Evolutionary conservation across 1,140 invertebrate genomes (phyloP), one percentile per base, ranked within the genome.

Genomic region (Dendrolimus punctatus): DNA sequence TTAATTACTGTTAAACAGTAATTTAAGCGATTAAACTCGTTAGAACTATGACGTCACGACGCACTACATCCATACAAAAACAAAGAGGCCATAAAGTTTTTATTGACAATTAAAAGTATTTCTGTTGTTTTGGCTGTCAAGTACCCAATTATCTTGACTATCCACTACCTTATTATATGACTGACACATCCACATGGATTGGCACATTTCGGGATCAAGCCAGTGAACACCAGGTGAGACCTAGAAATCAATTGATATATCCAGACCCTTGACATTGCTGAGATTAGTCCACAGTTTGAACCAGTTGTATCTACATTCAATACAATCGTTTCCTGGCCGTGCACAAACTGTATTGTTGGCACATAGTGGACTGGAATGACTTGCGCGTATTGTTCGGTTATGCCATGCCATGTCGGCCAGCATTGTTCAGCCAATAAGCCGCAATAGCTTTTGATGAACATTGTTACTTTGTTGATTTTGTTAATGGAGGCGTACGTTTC

Each of bases 371-470:
- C 23, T 55, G 43, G 44, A 48, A 58, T 48, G 40, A 55, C 42
- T 40, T 46, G 46, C 40, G 44, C 47, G 51, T 52, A 66, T 68
- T 68, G 66, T 60, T 46, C 58, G 46, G 57, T 60, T 55, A 64
- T 68, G 62, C 56, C 51, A 54, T 55, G 39, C 46, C 46, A 51
- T 47, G 53, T 49, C 43, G 56, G 47, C 53, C 41, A 39, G 41
- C 51, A 76, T 77, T 80, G 76, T 80, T 71, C 76, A 51, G 50
- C 50, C 66, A 71, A 66, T 73, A 61, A 55, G 58, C 62, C 56
- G 65, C 74, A 71, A 76, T 70, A 51, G 65, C 68, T 76, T 71
- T 67, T 73, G 76, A 79, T 67, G 66, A 73, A 65, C 70, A 64
- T 64, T 56, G 63, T 67, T 64, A 60, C 62, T 66, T 65, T 71